These are phyloP conservation scores for Lipotes vexillifer DNA, from an alignment of 2,113 vertebrate genomes.

Conservation along the genomic window DNA sequence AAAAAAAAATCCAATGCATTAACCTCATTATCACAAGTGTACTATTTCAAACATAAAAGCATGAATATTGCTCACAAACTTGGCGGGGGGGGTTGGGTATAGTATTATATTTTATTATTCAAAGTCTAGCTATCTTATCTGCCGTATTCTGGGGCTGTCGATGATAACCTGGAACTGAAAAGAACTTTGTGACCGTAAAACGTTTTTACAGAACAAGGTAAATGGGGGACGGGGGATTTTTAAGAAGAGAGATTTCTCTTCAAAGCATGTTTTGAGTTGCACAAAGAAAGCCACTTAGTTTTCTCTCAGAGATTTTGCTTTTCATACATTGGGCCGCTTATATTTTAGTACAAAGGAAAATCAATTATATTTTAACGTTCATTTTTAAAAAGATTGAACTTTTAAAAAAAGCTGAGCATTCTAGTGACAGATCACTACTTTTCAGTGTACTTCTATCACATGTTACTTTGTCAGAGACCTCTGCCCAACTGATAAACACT, in stretches of 20 bases:
- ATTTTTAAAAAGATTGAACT: not conserved
- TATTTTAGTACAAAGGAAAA: not conserved
- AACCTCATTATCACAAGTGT: constrained; percentile 60
- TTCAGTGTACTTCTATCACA: not conserved
- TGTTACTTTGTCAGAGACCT: not conserved
- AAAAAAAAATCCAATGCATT: constrained; percentile 39
- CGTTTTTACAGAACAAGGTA: not conserved
- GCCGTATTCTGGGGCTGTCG: not conserved
- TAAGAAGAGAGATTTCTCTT: not conserved
- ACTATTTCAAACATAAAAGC: constrained; percentile 62
- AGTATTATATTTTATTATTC: constrained; percentile 27
- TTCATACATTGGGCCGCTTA: not conserved
- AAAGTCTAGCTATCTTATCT: not conserved
- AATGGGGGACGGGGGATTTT: not conserved
- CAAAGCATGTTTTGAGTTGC: not conserved
- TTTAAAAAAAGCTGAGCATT: not conserved
- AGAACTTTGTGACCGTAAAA: not conserved
- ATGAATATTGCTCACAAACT: constrained; percentile 18
- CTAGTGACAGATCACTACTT: not conserved
- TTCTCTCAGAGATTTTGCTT: constrained; percentile 41
- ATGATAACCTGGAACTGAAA: not conserved
- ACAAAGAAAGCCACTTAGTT: not conserved
- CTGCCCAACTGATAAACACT: not conserved
- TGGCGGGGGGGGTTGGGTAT: not conserved
- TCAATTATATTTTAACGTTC: not conserved